Evolutionary conservation across 2,888 invertebrate species (phyloP).

Genomic region (Pelosia muscerda): DNA sequence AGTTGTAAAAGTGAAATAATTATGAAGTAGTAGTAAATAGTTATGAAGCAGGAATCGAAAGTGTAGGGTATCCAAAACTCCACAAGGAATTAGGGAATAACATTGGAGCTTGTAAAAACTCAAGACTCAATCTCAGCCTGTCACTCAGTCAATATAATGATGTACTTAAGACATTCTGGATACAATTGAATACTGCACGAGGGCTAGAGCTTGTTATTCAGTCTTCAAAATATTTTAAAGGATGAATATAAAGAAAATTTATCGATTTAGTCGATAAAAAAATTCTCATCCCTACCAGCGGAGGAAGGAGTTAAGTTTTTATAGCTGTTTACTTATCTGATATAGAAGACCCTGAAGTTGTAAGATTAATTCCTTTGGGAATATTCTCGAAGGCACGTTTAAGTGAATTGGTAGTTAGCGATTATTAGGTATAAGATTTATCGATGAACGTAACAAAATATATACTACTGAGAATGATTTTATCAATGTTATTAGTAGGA

Average conservation of each 20-base stretch:
- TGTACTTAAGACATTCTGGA: too few relatives aligned
- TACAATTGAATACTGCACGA: too few relatives aligned
- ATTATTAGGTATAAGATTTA: background rate
- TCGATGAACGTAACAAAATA: background rate
- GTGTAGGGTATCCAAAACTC: too few relatives aligned
- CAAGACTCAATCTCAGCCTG: too few relatives aligned
- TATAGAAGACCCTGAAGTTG: slow-evolving; percentile 35
- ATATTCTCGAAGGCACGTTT: slow-evolving; percentile 34
- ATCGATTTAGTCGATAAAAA: slow-evolving; percentile 6
- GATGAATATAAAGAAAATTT: background rate
- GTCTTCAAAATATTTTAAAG: background rate
- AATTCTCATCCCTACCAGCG: slow-evolving; percentile 31
- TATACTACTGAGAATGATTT: background rate
- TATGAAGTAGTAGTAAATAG: too few relatives aligned
- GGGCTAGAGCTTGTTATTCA: background rate
- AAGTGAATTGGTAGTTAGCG: slow-evolving; percentile 7
- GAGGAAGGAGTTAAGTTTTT: slow-evolving; percentile 59
- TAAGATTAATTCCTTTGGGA: slow-evolving; percentile 43
- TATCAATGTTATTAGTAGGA: background rate
- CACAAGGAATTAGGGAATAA: too few relatives aligned
- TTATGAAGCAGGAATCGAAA: too few relatives aligned
- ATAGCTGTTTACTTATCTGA: slow-evolving; percentile 49
- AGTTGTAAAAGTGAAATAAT: too few relatives aligned
- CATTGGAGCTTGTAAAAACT: too few relatives aligned
- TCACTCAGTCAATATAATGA: too few relatives aligned